Evolutionary conservation across 2,888 invertebrate genomes (phyloP).

Genomic region (Drosophila melanosoma): DNA sequence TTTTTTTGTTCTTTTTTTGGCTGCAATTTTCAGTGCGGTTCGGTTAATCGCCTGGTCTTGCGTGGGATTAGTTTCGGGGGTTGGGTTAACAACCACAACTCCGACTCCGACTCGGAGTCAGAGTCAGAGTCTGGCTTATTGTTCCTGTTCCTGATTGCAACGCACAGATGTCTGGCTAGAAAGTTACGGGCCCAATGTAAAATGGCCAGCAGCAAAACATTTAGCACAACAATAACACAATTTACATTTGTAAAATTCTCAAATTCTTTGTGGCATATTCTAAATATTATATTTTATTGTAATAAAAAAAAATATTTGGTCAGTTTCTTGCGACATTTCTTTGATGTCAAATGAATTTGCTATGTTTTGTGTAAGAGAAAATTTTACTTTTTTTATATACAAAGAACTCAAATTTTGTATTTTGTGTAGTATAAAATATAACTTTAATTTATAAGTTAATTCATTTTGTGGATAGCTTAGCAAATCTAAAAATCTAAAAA

Average conservation of each 20-base stretch:
- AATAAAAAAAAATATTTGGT: neutral
- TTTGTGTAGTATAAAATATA: too few species aligned
- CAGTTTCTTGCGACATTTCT: neutral
- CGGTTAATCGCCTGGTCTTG: slow-evolving; percentile 65
- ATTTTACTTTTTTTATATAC: neutral
- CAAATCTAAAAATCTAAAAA: too few species aligned
- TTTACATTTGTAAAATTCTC: slow-evolving; percentile 5
- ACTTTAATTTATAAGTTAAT: too few species aligned
- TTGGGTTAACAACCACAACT: slow-evolving; percentile 11
- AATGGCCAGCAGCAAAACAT: slow-evolving; percentile 11
- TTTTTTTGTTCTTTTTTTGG: slow-evolving; percentile 49
- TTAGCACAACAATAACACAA: slow-evolving; percentile 4
- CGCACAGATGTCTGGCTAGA: slow-evolving; percentile 64
- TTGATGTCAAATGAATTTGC: neutral
- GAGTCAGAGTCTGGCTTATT: slow-evolving; percentile 39
- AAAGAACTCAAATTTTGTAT: too few species aligned
- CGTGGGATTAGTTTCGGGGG: slow-evolving; percentile 57
- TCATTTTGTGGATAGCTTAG: too few species aligned
- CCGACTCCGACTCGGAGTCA: neutral
- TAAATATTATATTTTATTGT: neutral
- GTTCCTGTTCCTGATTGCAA: slow-evolving; percentile 67
- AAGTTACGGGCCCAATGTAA: slow-evolving; percentile 22
- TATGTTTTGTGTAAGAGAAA: neutral
- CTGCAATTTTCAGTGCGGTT: slow-evolving; percentile 65
- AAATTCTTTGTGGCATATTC: neutral